Evolutionary conservation across 2,888 invertebrate species (phyloP), one percentile per base, ranked within the genome.

Genomic region (Scotopteryx bipunctaria): DNA sequence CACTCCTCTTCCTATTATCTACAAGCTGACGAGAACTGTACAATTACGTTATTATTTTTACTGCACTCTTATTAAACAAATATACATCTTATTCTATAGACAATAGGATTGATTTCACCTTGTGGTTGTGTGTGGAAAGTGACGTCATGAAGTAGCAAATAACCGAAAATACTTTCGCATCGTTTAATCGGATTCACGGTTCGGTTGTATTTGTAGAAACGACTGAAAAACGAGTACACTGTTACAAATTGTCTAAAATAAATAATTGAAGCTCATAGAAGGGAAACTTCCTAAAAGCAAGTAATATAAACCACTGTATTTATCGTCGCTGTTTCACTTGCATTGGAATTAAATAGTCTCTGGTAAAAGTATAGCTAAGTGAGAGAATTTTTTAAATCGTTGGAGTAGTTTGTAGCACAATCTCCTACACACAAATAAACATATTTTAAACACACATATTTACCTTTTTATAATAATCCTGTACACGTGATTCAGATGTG

Each of bases 21-120:
- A 55, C 55, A 55, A 51, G 41, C 53, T 59, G 50, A 38, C 36
- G 44, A 47, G 48, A 40, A 51, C 51, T 27, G 45, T 37, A 47
- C 47, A 49, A 57, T 57, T 35, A 41, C 49, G 41, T 45, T 53
- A 52, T 52, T 50, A 59, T 15, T 33, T 56, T 31, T 15, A 17
- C 21, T n/a, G 9, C 8, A 29, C 9, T 5, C 9, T 9, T 27
- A 2, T 14, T 2, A 21, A 5, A 4, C 2, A 8, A 60, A 45
- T 37, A 32, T 5, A 14, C 0, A 1, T 38, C 27, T 52, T 42
- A 29, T 5, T 13, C 0, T 8, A 2, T 4, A 3, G 0, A 0
- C 0, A 0, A 13, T 42, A 45, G 47, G 21, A 46, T 36, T 2
- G 5, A 40, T 17, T 51, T 49, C 53, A 19, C 5, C 2, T 4